phyloP scores from a whole-genome alignment of 2,113 vertebrate species.

The Ariopsis seemanni region DNA sequence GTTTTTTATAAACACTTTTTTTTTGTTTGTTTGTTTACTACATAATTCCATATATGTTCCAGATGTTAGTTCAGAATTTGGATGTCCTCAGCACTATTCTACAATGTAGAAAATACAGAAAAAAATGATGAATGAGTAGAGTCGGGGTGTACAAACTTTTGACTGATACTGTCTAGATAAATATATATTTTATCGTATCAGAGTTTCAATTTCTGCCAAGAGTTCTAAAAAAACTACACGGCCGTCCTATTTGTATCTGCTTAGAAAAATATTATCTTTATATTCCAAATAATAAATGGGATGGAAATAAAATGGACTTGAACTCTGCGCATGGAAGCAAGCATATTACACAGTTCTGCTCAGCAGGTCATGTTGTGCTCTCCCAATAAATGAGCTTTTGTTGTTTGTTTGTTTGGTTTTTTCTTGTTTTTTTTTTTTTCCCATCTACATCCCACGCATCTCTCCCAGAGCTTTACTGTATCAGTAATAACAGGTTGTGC shows the following conservation, averaged over 20 bases:
- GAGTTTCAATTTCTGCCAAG: too few species aligned
- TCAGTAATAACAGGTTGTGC: constrained; percentile 18
- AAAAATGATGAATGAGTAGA: too few species aligned
- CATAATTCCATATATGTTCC: too few species aligned
- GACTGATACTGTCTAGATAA: too few species aligned
- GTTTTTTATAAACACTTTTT: too few species aligned
- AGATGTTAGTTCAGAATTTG: too few species aligned
- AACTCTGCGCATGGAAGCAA: background rate
- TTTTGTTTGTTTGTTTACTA: too few species aligned
- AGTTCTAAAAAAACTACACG: too few species aligned
- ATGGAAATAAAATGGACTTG: background rate
- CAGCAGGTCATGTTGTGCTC: constrained; percentile 16
- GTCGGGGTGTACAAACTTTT: too few species aligned
- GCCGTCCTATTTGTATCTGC: background rate
- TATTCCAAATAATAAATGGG: background rate
- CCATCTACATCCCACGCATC: background rate
- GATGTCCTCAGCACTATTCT: too few species aligned
- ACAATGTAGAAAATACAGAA: too few species aligned
- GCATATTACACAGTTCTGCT: constrained; percentile 14
- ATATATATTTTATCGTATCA: too few species aligned
- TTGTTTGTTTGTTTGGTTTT: background rate
- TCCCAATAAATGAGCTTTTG: background rate
- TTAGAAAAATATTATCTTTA: background rate
- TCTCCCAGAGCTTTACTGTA: background rate
- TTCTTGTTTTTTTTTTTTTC: background rate